These are phyloP conservation scores for Pollicipes pollicipes DNA, from an alignment of 1,140 invertebrate species.

Conservation along the genomic window DNA sequence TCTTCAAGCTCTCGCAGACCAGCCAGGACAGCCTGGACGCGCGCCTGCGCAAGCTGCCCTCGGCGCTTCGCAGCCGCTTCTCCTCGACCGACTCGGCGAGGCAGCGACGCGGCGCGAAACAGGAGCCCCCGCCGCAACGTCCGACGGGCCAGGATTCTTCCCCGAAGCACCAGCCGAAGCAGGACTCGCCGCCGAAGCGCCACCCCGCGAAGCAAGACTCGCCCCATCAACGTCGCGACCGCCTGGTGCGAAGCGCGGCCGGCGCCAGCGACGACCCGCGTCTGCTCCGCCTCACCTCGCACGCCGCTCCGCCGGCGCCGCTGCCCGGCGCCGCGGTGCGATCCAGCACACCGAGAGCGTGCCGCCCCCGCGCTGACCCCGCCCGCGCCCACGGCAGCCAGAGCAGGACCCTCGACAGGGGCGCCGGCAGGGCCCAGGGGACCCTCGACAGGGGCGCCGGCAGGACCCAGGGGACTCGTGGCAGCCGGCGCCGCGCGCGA, in stretches of 20 bases:
- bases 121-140: neutral
- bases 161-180: no score
- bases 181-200: neutral
- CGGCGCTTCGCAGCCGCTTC: neutral
- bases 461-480: no score
- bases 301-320: neutral
- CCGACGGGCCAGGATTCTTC: no score
- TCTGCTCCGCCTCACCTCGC: neutral
- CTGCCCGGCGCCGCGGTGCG: no score
- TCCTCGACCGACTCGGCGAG: neutral
- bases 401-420: no score
- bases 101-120: no score
- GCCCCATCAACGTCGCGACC: neutral
- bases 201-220: neutral
- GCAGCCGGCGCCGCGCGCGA: neutral
- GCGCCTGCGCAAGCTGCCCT: neutral
- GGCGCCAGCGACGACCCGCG: neutral
- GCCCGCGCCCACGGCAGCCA: no score
- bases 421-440: no score
- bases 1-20: neutral
- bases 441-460: no score
- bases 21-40: neutral
- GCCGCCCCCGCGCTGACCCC: no score
- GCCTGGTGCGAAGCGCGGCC: neutral
- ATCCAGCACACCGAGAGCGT: no score